Conservation (phyloP, 2,113 vertebrate genomes). For the Centropristis striata region DNA sequence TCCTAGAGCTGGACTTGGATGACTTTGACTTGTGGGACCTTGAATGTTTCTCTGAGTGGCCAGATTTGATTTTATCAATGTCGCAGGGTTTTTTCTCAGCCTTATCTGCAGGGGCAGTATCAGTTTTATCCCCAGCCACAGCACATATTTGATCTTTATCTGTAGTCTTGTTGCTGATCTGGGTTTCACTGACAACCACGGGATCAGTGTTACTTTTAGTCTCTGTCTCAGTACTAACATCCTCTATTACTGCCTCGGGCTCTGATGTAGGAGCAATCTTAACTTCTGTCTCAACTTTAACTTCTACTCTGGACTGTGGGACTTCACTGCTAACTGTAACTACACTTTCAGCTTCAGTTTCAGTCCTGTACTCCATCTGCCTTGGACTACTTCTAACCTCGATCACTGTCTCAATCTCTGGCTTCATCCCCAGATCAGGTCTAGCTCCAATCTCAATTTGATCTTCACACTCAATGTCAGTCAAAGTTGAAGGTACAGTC, state of each 20-base stretch:
- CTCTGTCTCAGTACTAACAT: not conserved
- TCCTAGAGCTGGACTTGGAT: conserved; percentile 75
- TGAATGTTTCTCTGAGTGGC: conserved; percentile 52
- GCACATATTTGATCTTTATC: conserved; percentile 10
- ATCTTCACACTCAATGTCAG: conserved; percentile 10
- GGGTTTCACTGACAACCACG: conserved; percentile 16
- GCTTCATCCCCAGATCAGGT: conserved; percentile 14
- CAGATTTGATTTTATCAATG: conserved; percentile 20
- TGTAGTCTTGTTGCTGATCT: conserved; percentile 16
- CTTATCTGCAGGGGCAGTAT: conserved; percentile 25
- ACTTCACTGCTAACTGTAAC: conserved; percentile 30
- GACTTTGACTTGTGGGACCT: conserved; percentile 74
- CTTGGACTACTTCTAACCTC: conserved; percentile 25
- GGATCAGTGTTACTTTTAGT: conserved; percentile 17
- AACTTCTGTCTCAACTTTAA: conserved; percentile 40
- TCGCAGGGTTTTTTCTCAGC: conserved; percentile 42
- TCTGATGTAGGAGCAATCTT: conserved; percentile 22
- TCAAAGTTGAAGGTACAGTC: not conserved
- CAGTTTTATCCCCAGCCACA: not conserved
- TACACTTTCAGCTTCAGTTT: conserved; percentile 31
- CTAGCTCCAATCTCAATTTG: conserved; percentile 3
- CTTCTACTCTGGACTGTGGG: conserved; percentile 33
- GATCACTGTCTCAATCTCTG: conserved; percentile 8
- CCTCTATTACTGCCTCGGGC: conserved; percentile 16
- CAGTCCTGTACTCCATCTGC: conserved; percentile 29